phyloP scores from a whole-genome alignment of 2,888 invertebrate species.

The Axea sp. region DNA sequence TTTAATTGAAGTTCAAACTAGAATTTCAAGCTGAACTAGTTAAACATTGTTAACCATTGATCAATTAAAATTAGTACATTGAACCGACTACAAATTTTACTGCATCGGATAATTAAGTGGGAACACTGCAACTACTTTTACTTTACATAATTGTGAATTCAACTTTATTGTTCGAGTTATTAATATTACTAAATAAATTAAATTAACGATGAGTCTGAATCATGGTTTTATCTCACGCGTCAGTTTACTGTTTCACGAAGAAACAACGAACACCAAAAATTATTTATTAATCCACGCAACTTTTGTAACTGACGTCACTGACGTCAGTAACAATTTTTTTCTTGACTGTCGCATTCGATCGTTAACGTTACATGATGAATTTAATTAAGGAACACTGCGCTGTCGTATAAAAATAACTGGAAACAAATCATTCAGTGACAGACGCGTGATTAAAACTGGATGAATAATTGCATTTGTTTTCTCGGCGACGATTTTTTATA shows the following conservation, averaged over 20 bases:
- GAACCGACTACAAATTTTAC: conserved; percentile 1
- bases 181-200: too few species aligned
- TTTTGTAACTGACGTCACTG: too few species aligned
- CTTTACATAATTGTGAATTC: conserved; percentile 4
- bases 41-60: conserved; percentile 24
- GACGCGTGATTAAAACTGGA: conserved; percentile 37
- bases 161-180: too few species aligned
- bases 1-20: conserved; percentile 46
- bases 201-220: too few species aligned
- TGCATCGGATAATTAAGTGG: not conserved
- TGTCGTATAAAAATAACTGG: conserved; percentile 23
- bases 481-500: conserved; percentile 22
- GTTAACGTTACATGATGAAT: conserved; percentile 36
- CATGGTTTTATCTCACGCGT: too few species aligned
- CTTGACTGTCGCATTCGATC: not conserved
- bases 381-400: conserved; percentile 28
- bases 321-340: too few species aligned
- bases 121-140: not conserved
- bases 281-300: too few species aligned
- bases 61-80: conserved; percentile 22
- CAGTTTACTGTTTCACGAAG: too few species aligned
- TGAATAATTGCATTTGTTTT: conserved; percentile 33
- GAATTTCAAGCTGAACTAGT: conserved; percentile 35
- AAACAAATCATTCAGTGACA: conserved; percentile 32
- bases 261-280: too few species aligned